phyloP scores from a whole-genome alignment of 1,140 invertebrate species.

The Thereuonema tuberculata region DNA sequence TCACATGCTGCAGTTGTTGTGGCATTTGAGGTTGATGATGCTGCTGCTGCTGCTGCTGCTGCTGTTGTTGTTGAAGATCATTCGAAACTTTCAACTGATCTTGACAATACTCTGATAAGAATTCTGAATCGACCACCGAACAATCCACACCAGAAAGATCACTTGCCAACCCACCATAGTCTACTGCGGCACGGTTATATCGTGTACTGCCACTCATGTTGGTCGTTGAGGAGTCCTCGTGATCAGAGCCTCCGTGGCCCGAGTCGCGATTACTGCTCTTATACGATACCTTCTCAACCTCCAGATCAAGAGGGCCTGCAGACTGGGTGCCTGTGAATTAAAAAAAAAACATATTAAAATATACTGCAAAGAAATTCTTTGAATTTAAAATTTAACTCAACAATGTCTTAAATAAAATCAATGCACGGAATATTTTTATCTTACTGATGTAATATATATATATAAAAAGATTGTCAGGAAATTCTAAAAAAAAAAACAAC shows the following conservation, averaged over 20 bases:
- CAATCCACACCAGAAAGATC: conserved; percentile 21
- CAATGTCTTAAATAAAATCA: neutral
- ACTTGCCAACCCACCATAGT: conserved; percentile 5
- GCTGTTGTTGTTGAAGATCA: conserved; percentile 20
- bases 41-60: conserved; percentile 20
- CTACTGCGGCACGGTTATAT: conserved; percentile 16
- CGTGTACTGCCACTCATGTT: conserved; percentile 14
- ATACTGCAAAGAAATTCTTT: neutral
- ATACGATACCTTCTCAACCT: conserved; percentile 28
- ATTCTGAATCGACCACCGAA: conserved; percentile 27
- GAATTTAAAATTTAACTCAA: neutral
- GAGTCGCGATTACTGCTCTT: conserved; percentile 49
- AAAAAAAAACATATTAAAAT: neutral
- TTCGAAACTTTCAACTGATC: conserved; percentile 29
- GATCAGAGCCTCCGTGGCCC: conserved; percentile 46
- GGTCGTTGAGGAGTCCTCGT: conserved; percentile 46
- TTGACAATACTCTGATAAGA: conserved; percentile 30
- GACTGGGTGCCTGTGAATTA: neutral
- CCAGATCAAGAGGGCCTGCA: neutral
- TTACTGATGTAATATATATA: no score
- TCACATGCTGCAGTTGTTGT: neutral
- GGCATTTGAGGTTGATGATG: conserved; percentile 20
- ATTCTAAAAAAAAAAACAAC: neutral
- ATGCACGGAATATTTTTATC: no score
- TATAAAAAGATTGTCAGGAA: no score